Conservation (phyloP, 2,113 vertebrate species). For the Nibea albiflora region DNA sequence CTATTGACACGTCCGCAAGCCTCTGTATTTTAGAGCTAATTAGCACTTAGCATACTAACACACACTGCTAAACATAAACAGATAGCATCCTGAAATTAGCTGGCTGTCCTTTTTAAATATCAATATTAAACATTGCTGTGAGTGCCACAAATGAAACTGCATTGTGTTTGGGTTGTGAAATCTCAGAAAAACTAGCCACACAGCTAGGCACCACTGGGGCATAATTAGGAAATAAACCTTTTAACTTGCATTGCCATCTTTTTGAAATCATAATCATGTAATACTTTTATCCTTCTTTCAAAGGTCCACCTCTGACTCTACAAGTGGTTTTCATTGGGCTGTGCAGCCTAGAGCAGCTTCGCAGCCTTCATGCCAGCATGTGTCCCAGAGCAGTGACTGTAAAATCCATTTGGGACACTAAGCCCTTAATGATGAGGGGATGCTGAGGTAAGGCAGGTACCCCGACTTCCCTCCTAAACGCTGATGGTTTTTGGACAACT, state of each 20-base stretch:
- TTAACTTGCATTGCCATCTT: neutral
- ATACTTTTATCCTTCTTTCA: constrained; percentile 19
- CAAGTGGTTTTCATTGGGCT: constrained; percentile 73
- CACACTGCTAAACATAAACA: neutral
- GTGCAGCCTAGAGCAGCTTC: constrained; percentile 48
- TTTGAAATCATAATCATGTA: constrained; percentile 15
- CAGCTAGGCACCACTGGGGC: neutral
- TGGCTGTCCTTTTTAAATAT: neutral
- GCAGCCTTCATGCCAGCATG: constrained; percentile 37
- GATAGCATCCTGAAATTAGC: neutral
- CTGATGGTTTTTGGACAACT: constrained; percentile 69
- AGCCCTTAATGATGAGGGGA: constrained; percentile 79
- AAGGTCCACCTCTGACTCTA: constrained; percentile 33
- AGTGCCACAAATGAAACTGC: neutral
- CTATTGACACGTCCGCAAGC: too few species aligned
- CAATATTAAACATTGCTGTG: neutral
- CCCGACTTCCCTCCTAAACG: constrained; percentile 62
- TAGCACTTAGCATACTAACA: neutral
- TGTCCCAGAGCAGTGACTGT: constrained; percentile 69
- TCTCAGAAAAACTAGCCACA: neutral
- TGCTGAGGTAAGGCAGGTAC: constrained; percentile 77
- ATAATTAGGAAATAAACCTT: neutral
- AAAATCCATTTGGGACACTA: constrained; percentile 81
- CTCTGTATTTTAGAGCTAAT: neutral
- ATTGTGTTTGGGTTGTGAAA: neutral